Conservation (phyloP, 2,113 vertebrate genomes). For the Ophiodon elongatus region DNA sequence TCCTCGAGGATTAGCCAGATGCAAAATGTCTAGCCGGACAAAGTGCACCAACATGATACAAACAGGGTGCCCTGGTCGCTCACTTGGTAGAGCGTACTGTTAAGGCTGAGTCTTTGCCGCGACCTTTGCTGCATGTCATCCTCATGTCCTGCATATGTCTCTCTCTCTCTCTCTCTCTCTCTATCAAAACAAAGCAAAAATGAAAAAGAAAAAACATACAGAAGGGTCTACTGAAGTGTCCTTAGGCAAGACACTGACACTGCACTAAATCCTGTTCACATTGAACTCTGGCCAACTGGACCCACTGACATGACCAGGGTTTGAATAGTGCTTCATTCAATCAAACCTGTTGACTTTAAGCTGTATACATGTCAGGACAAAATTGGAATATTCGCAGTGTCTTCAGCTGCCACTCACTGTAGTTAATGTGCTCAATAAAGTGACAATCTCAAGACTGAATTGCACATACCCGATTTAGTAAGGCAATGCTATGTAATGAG, state of each 20-base stretch:
- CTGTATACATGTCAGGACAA: background rate
- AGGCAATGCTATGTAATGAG: background rate
- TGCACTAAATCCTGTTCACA: background rate
- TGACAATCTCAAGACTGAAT: background rate
- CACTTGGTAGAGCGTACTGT: too few relatives aligned
- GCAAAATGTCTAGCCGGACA: constrained; percentile 59
- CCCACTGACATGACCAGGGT: background rate
- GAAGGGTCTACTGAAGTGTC: background rate
- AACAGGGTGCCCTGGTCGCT: too few relatives aligned
- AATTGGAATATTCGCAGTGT: background rate
- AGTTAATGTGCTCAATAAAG: background rate
- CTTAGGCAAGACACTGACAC: background rate
- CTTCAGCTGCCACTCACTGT: background rate
- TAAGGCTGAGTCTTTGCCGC: too few relatives aligned
- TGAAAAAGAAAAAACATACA: background rate
- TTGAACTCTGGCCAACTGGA: constrained; percentile 14
- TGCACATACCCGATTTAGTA: background rate
- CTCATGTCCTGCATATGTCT: too few relatives aligned
- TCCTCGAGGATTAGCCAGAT: constrained; percentile 59
- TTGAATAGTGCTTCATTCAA: background rate
- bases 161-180: too few relatives aligned
- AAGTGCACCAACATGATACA: constrained; percentile 16
- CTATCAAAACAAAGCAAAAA: background rate
- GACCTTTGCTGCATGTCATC: too few relatives aligned
- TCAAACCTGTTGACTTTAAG: background rate